Conservation (phyloP, 2,888 invertebrate species). For the Heliconius cydno region DNA sequence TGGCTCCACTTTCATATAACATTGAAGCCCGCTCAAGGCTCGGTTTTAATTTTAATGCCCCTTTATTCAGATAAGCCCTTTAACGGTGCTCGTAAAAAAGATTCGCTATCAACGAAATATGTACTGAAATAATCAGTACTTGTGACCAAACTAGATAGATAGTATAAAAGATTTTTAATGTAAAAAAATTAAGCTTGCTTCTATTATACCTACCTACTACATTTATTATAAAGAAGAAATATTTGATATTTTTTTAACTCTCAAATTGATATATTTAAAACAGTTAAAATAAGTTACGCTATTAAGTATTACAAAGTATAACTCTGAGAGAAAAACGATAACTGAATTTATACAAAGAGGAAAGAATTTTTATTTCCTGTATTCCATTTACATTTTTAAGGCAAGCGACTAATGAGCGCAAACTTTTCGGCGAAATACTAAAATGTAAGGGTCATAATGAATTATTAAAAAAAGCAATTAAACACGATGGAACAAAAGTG, state of each 20-base stretch:
- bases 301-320: background rate
- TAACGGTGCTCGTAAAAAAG: slow-evolving; percentile 10
- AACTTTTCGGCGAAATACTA: slow-evolving; percentile 15
- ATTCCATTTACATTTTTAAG: slow-evolving; percentile 30
- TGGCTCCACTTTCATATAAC: slow-evolving; percentile 33
- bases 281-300: background rate
- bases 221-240: background rate
- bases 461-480: slow-evolving; percentile 29
- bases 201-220: too few species aligned
- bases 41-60: slow-evolving; percentile 33
- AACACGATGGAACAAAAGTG: slow-evolving; percentile 19
- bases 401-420: slow-evolving; percentile 31
- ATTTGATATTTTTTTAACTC: background rate
- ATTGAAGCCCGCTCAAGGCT: slow-evolving; percentile 29
- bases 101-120: slow-evolving; percentile 10
- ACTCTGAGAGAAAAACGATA: slow-evolving; percentile 6
- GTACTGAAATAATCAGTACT: background rate
- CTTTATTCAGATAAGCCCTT: slow-evolving; percentile 29
- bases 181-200: background rate
- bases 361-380: slow-evolving; percentile 23
- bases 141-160: background rate
- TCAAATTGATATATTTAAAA: background rate
- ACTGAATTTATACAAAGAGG: slow-evolving; percentile 22
- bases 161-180: background rate
- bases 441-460: slow-evolving; percentile 24